Base-by-base conservation (phyloP, 2,888 invertebrate species). In the Cantharis nigra region DNA sequence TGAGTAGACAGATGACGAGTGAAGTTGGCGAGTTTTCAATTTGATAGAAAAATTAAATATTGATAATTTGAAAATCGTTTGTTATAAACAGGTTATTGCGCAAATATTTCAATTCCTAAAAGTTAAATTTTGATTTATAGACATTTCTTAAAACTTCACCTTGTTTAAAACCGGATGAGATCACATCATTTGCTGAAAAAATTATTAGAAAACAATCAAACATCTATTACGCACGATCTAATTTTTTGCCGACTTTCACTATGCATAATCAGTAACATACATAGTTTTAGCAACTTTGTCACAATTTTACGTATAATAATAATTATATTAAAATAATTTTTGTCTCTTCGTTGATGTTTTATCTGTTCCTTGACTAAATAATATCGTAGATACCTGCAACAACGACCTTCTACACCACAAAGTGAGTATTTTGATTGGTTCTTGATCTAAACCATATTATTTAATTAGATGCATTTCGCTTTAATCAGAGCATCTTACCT, bases 321-420 rank as follows among this genome's bases (percentile, higher is more conserved):
- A 9, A 26, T 26, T 26, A 26, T 26, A 26, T 26, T 26, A 33
- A 4, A 4, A 13, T 13, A 49, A 49, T 49, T n/a, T n/a, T 49
- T 49, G n/a, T 49, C 7, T n/a, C 2, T n/a, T 49, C 33, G 11
- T n/a, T 49, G 5, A 5, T 49, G 49, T 5, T 18, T n/a, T 13
- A 20, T 62, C 62, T 74, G 16, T 78, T 80, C 76, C 80, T 78
- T 78, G 69, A 79, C 77, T 49, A 10, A 64, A n/a, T 69, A 30
- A 30, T 26, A 26, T 67, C 64, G 14, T 71, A 81, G 77, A 76
- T 81, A 77, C 71, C 71, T 75, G 26, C 28, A 73, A 49, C 75
- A 77, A 71, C 77, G 79, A 69, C 76, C 83, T 69, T 80, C 82
- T 70, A 82, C 84, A 76, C 83, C 83, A 72, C 82, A 83, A 78